Base-by-base conservation (phyloP, 2,113 vertebrate genomes). In the Heterocephalus glaber region DNA sequence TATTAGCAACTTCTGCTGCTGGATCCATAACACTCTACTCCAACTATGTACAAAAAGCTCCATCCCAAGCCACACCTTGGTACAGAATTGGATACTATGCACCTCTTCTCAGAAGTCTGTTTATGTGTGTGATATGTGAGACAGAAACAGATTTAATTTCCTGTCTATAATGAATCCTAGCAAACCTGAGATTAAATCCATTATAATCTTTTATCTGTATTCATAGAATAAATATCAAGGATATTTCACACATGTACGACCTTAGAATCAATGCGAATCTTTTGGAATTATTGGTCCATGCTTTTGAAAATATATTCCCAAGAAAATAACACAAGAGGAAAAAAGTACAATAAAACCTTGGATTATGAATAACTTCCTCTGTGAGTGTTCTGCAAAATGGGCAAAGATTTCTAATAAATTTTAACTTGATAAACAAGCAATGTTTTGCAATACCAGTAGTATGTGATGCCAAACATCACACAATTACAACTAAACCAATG, bases 201-300 rank as follows among this genome's bases (percentile, higher is more conserved):
- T 52, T 77, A 41, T 44, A 41, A 70, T 87, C 74, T 76, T 89
- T 61, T 24, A 63, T 61, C 49, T 79, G 56, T 38, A 77, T 61
- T 63, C 68, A 70, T 28, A 90, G 28, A 52, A 79, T 72, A 97
- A 94, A 89, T 61, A 92, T 47, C 49, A 76, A 95, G 61, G 63
- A 60, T 19, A 54, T 13, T 88, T 85, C 24, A 60, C 63, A 89
- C 33, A 84, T 20, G 80, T 35, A 54, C 91, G 65, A 80, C 20
- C 52, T 91, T 74, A 44, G 30, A 74, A 35, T 44, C 74, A 92
- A 74, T 13, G 11, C 52, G 14, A 88, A 88, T 72, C 70, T 84
- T 33, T 30, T 9, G 26, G 86, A 80, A 96, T 52, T 17, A 84
- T 30, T n/a, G 7, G 7, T 38, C 54, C 19, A 52, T 19, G 38